Conservation (phyloP, 1,140 invertebrate genomes). For the Schmidtea mediterranea region DNA sequence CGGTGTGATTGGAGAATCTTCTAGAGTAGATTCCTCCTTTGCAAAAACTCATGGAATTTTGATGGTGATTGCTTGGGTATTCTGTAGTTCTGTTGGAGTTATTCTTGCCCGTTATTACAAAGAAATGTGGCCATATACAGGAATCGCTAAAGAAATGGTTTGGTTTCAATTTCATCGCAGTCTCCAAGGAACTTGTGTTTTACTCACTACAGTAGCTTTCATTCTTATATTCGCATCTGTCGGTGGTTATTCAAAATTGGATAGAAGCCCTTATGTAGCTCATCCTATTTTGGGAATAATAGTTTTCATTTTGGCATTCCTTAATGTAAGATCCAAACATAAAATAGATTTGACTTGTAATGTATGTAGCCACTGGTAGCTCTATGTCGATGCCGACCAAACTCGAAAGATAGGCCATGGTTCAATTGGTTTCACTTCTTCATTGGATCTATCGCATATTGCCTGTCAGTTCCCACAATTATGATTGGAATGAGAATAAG, state of each 20-base stretch:
- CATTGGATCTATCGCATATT: slow-evolving; percentile 64
- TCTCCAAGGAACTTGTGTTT: background rate
- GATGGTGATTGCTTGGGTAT: slow-evolving; percentile 6
- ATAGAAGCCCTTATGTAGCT: slow-evolving; percentile 10
- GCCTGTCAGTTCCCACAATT: slow-evolving; percentile 64
- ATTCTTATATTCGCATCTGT: slow-evolving; percentile 7
- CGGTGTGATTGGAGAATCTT: too few relatives aligned
- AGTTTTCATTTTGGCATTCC: slow-evolving; percentile 14
- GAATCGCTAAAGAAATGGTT: background rate
- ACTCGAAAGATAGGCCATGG: slow-evolving; percentile 43
- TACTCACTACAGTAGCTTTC: background rate
- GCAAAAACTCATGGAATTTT: slow-evolving; percentile 5
- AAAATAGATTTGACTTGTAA: slow-evolving; percentile 21
- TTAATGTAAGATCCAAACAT: slow-evolving; percentile 16
- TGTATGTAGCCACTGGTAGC: slow-evolving; percentile 55
- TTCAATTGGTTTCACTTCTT: slow-evolving; percentile 88
- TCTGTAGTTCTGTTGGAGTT: slow-evolving; percentile 1
- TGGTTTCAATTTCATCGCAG: slow-evolving; percentile 6
- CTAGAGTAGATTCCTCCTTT: background rate
- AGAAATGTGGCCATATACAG: background rate
- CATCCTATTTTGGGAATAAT: slow-evolving; percentile 22
- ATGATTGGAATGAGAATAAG: slow-evolving; percentile 59
- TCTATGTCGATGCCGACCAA: slow-evolving; percentile 53
- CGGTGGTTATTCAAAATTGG: slow-evolving; percentile 1
- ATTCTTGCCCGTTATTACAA: slow-evolving; percentile 6